These are phyloP conservation scores for Bubo bubo DNA, from an alignment of 2,113 vertebrate genomes.

Conservation along the genomic window DNA sequence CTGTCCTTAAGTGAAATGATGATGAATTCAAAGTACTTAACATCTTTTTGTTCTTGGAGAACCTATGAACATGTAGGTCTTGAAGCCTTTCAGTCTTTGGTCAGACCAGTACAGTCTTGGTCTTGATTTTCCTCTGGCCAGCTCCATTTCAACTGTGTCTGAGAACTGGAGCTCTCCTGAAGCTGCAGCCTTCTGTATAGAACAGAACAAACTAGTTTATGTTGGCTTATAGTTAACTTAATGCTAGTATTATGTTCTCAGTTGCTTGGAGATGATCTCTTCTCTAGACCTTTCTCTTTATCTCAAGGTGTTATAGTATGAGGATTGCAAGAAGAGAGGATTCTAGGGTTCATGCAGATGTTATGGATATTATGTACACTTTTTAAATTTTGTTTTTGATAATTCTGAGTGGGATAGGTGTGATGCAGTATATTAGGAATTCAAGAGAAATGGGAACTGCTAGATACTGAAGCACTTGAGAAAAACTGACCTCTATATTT, in stretches of 20 bases:
- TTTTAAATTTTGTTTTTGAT: not conserved
- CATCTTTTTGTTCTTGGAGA: not conserved
- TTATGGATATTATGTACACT: rapidly evolving
- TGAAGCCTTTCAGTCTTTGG: not conserved
- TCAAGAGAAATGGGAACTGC: not conserved
- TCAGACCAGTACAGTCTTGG: not conserved
- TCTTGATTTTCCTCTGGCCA: not conserved
- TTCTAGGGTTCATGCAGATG: not conserved
- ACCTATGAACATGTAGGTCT: not conserved
- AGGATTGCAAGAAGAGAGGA: not conserved
- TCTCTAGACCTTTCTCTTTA: not conserved
- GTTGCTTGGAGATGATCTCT: not conserved
- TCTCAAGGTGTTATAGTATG: not conserved
- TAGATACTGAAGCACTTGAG: not conserved
- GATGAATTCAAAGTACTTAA: not conserved
- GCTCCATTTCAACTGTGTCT: not conserved
- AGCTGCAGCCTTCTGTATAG: not conserved
- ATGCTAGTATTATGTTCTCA: not conserved
- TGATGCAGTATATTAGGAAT: not conserved
- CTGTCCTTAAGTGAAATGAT: not conserved
- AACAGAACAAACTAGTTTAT: not conserved
- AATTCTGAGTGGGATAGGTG: not conserved
- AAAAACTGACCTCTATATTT: not conserved
- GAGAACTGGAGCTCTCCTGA: not conserved
- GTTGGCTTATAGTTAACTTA: not conserved